Percentiles rank a stretch among this genome's conserved stretches.
phyloP scores from a whole-genome alignment of 1,140 invertebrate genomes.

The Drosophila bocki region DNA sequence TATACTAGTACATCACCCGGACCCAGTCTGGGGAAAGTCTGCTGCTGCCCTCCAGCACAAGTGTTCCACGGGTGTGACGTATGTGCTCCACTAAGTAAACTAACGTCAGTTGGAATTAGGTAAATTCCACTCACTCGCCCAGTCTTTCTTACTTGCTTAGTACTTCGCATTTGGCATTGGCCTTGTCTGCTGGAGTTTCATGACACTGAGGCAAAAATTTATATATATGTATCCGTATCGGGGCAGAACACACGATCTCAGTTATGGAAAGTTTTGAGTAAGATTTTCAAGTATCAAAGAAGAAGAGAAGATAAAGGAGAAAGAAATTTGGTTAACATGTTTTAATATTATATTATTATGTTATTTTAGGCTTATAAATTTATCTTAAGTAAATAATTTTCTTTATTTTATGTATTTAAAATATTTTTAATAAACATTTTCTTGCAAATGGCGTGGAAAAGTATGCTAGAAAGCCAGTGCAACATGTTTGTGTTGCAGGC shows the following conservation, averaged over 20 bases:
- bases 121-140: conserved; percentile 10
- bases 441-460: neutral
- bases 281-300: neutral
- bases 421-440: neutral
- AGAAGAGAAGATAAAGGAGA: neutral
- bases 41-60: neutral
- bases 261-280: neutral
- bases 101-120: conserved; percentile 21
- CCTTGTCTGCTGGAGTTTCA: conserved; percentile 4
- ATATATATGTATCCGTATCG: too few relatives aligned
- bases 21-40: conserved; percentile 1
- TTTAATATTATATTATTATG: neutral
- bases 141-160: neutral
- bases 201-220: neutral
- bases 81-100: conserved; percentile 14
- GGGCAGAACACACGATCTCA: neutral
- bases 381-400: neutral
- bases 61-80: conserved; percentile 25
- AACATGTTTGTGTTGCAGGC: neutral
- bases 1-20: conserved; percentile 3
- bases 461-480: neutral
- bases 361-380: neutral
- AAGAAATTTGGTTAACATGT: neutral
- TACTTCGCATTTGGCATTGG: conserved; percentile 7
- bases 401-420: neutral